Evolutionary conservation across 2,797 vertebrate species (phyloP).

Genomic region (Platyrinchus mystaceus): DNA sequence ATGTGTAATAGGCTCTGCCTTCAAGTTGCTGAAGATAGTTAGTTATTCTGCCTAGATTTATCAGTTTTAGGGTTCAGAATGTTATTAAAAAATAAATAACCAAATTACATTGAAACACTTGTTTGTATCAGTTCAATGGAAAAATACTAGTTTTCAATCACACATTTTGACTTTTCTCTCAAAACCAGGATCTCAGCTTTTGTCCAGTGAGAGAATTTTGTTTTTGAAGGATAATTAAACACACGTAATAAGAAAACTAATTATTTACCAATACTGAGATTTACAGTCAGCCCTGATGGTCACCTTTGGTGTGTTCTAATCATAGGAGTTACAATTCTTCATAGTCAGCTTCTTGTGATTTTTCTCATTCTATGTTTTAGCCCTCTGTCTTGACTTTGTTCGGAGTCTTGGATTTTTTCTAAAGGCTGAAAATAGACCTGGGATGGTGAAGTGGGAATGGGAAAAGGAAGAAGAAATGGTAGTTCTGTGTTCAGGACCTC

Average conservation of each 20-base stretch:
- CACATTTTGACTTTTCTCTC: neutral
- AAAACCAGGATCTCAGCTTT: neutral
- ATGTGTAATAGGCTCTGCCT: too few relatives aligned
- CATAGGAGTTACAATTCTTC: neutral
- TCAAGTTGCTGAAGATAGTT: neutral
- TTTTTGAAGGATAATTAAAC: neutral
- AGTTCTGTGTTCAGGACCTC: neutral
- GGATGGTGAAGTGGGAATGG: neutral
- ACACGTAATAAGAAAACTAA: rapidly evolving
- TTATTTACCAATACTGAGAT: neutral
- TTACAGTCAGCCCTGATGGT: neutral
- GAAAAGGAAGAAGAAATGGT: neutral
- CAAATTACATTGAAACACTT: neutral
- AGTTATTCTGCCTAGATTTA: neutral
- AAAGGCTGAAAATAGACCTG: neutral
- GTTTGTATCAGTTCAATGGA: neutral
- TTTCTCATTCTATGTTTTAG: neutral
- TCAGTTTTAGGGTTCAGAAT: neutral
- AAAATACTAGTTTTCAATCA: neutral
- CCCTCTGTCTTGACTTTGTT: neutral
- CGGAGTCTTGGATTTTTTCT: neutral
- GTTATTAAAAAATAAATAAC: neutral
- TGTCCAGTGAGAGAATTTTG: neutral
- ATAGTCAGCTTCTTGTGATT: neutral
- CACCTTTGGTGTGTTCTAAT: neutral